phyloP scores from a whole-genome alignment of 2,797 vertebrate genomes.

The Hipposideros larvatus region DNA sequence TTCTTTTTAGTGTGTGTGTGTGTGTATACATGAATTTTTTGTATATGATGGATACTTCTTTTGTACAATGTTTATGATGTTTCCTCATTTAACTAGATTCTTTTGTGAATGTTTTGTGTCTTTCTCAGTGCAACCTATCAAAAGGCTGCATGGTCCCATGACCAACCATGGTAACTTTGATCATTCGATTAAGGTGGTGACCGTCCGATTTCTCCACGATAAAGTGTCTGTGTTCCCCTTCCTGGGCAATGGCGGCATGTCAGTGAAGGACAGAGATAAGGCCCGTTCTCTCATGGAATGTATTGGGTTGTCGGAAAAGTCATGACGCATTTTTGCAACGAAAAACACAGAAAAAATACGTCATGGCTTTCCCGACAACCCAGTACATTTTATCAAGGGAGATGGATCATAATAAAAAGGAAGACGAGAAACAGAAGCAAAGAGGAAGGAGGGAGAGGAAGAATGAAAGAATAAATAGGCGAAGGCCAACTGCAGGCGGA shows the following conservation, averaged over 20 bases:
- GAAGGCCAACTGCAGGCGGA: fast-evolving
- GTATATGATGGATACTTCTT: neutral
- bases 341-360: too few species aligned
- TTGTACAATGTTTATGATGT: neutral
- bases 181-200: too few species aligned
- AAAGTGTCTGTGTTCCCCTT: neutral
- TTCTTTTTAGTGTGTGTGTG: neutral
- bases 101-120: neutral
- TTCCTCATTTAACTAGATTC: neutral
- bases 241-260: neutral
- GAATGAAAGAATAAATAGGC: neutral
- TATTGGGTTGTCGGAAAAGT: too few species aligned
- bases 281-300: neutral
- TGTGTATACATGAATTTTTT: neutral
- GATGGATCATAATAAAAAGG: fast-evolving
- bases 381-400: neutral
- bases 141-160: too few species aligned
- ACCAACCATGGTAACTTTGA: neutral
- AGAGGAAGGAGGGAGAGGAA: neutral
- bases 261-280: neutral
- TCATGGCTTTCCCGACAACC: too few species aligned
- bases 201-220: neutral
- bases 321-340: too few species aligned
- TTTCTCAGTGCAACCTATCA: neutral
- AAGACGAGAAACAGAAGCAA: too few species aligned